Conservation (phyloP, 92 coral and sea anemone genomes). For the Palythoa grandis region DNA sequence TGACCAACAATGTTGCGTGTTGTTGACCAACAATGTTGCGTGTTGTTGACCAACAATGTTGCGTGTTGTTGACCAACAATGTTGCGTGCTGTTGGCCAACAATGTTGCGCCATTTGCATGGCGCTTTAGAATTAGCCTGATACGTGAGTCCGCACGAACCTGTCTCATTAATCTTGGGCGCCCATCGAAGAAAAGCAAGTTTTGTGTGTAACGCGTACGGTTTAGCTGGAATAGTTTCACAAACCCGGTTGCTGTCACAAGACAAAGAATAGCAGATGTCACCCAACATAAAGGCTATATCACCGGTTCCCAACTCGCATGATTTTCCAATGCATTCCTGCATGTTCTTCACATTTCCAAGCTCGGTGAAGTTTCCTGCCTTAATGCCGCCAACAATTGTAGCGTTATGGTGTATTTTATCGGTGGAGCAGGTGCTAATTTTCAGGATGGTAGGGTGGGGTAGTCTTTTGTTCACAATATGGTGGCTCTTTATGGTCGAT, state of each 20-base stretch:
- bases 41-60: too few species aligned
- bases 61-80: too few species aligned
- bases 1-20: too few species aligned
- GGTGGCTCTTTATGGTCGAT: slow-evolving; percentile 71
- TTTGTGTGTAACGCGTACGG: slow-evolving; percentile 85
- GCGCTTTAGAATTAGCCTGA: too few species aligned
- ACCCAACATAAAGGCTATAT: slow-evolving; percentile 93
- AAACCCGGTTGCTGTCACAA: slow-evolving; percentile 86
- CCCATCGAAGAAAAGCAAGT: slow-evolving; percentile 96
- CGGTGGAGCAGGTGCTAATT: slow-evolving; percentile 91
- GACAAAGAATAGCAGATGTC: slow-evolving; percentile 82
- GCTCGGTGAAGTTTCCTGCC: slow-evolving; percentile 92
- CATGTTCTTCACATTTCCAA: slow-evolving; percentile 91
- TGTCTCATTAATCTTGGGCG: slow-evolving; percentile 92
- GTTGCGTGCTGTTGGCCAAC: too few species aligned
- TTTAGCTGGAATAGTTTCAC: slow-evolving; percentile 94
- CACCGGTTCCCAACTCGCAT: slow-evolving; percentile 91
- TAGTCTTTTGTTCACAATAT: slow-evolving; percentile 87
- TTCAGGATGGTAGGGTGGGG: slow-evolving; percentile 92
- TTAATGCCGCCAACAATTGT: slow-evolving; percentile 96
- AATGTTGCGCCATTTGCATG: too few species aligned
- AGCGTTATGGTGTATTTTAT: slow-evolving; percentile 87
- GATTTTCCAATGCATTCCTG: slow-evolving; percentile 98
- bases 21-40: too few species aligned
- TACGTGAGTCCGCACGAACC: slow-evolving; percentile 50